Percentiles rank a stretch among this genome's conserved stretches.
Conservation (phyloP, 92 coral and sea anemone species). For the Phenganax subtilis region DNA sequence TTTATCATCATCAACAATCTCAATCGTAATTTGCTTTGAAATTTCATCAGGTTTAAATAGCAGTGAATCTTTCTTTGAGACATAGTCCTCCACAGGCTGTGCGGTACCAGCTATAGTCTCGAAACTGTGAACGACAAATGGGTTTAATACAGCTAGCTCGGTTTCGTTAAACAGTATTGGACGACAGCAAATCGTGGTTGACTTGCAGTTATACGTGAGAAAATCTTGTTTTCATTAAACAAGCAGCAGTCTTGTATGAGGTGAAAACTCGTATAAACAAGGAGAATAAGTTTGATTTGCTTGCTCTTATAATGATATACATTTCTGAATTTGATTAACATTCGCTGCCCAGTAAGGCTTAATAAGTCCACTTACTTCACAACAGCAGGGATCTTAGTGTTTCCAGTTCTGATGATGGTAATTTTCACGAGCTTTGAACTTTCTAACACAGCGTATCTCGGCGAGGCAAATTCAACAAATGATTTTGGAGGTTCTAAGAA, state of each 20-base stretch:
- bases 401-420: slow-evolving; percentile 75
- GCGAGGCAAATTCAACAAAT: slow-evolving; percentile 76
- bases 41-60: slow-evolving; percentile 89
- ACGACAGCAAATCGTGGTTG: too few species aligned
- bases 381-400: slow-evolving; percentile 66
- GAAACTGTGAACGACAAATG: slow-evolving; percentile 46
- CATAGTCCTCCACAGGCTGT: slow-evolving; percentile 64
- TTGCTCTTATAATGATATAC: too few species aligned
- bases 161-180: background rate
- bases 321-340: too few species aligned
- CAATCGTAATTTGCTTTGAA: slow-evolving; percentile 72
- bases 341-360: too few species aligned
- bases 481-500: slow-evolving; percentile 58
- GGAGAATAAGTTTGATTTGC: too few species aligned
- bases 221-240: too few species aligned
- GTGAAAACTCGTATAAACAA: too few species aligned
- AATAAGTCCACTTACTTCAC: slow-evolving; percentile 60
- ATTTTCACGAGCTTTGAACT: slow-evolving; percentile 81
- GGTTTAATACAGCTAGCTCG: background rate
- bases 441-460: slow-evolving; percentile 83
- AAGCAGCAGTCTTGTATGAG: too few species aligned
- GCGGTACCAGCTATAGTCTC: slow-evolving; percentile 98
- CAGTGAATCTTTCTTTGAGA: slow-evolving; percentile 74
- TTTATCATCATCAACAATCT: slow-evolving; percentile 89
- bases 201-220: too few species aligned